Base-by-base conservation (phyloP, 2,797 vertebrate species). In the Eospalax fontanierii region DNA sequence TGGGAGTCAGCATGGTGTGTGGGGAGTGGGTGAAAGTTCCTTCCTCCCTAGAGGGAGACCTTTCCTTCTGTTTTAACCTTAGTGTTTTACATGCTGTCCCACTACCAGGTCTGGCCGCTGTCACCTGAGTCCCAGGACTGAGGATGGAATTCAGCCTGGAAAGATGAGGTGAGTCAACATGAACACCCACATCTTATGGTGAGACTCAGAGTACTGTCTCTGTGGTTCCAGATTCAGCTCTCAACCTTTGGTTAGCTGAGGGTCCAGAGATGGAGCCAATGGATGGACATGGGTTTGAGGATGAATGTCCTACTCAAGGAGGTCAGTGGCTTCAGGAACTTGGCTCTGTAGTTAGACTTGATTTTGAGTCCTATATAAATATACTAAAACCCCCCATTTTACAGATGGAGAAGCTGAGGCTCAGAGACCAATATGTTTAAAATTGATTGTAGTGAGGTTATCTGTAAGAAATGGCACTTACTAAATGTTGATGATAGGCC, bases 291-390 rank as follows among this genome's bases (percentile, higher is more conserved):
- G 30, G 79, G 9, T 35, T 65, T 3, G 50, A 30, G 59, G 33
- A 43, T 57, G 2, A 22, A 21, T 50, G 11, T 38, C 40, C 59
- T 79, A 33, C 26, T 21, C 61, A 54, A 54, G n/a, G 24, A 97
- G 70, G 54, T 38, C n/a, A n/a, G 35, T 75, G 79, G 35, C 84
- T 94, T 96, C 82, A 75, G 74, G 50, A 89, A 50, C 92, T 83
- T 70, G 61, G 43, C 50, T 91, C 46, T 92, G 59, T 22, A 81
- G 65, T 90, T n/a, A 78, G 61, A 90, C 38, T 59, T 21, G 19
- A 93, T 78, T 93, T 90, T 6, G 85, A 82, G 50, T 85, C 59
- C 43, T 91, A 46, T 73, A 14, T 35, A 40, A 80, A n/a, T 28
- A 30, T 6, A 22, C 15, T 21, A 71, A 38, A 40, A 63, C 33